Evolutionary conservation across 2,888 invertebrate genomes (phyloP).

Genomic region (Eupithecia vulgata): DNA sequence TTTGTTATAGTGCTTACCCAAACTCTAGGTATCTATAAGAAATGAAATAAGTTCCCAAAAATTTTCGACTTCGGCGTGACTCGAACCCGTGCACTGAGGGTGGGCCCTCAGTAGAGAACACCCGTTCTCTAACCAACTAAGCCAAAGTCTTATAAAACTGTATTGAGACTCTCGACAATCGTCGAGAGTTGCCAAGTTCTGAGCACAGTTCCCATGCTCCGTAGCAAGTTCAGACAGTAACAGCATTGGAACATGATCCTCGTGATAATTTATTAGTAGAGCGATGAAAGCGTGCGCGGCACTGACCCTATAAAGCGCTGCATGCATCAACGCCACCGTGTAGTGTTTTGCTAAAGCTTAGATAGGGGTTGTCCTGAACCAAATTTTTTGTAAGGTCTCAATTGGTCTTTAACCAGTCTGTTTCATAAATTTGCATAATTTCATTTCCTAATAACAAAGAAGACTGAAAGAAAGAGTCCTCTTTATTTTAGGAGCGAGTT

Average conservation of each 20-base stretch:
- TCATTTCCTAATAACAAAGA: background rate
- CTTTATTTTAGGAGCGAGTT: background rate
- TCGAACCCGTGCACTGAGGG: too few species aligned
- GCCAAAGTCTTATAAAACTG: too few species aligned
- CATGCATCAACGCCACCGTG: slow-evolving; percentile 57
- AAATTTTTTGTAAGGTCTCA: background rate
- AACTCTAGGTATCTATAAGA: too few species aligned
- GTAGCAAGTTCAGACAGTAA: slow-evolving; percentile 60
- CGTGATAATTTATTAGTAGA: slow-evolving; percentile 78
- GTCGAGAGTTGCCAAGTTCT: slow-evolving; percentile 10
- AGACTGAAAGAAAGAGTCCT: background rate
- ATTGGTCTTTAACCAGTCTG: background rate
- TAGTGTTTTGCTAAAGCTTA: slow-evolving; percentile 28
- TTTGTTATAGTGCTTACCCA: too few species aligned
- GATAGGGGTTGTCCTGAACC: background rate
- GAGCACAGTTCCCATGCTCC: slow-evolving; percentile 66
- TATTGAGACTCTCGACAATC: too few species aligned
- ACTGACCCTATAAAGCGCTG: slow-evolving; percentile 66
- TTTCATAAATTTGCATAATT: background rate
- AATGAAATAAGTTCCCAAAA: too few species aligned
- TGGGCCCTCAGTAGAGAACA: too few species aligned
- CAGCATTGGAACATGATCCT: slow-evolving; percentile 75
- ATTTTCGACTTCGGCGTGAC: too few species aligned
- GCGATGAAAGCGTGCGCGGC: slow-evolving; percentile 69
- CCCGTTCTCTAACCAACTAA: too few species aligned